Evolutionary conservation across 64 coral and sea anemone genomes (phyloP), one percentile per base, ranked within the genome.

Genomic region (Astreopora myriophthalma): DNA sequence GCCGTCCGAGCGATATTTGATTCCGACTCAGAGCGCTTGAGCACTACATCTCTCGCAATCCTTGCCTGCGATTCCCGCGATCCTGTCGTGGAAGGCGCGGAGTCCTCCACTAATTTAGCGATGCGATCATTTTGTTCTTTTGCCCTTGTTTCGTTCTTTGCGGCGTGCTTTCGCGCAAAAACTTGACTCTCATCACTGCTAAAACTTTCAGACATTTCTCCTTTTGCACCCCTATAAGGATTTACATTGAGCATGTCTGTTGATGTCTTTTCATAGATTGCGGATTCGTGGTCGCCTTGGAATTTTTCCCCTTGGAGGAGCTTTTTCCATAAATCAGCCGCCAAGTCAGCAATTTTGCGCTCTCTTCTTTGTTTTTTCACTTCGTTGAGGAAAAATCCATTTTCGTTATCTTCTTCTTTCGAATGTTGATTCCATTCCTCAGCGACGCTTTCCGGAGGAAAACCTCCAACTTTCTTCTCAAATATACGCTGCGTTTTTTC

Each of bases 291-390:
- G 3, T 83, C 79, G 10, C 17, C 78, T 3, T 82, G 52, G 5
- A 83, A 83, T 83, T 83, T 83, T 83, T 83, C 79, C 1, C 79
- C 79, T 65, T 37, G 51, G 2, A 25, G 9, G 19, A 83, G 57
- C 33, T 83, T 83, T 65, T 83, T 10, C 55, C 79, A 83, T 5
- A 83, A 64, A 83, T 83, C 79, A 33, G 79, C 79, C 0, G 79
- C 79, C 11, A 83, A 65, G 23, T 83, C 31, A 12, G 79, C 79
- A 30, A 64, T 64, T 35, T 83, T 83, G 6, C 26, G 19, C 32
- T 57, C 79, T 8, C 79, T 25, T 64, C 55, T 83, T 12, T 62
- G 1, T 12, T 83, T 83, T 83, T 83, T 57, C 29, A 35, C 19
- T 12, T 83, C 52, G 25, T 32, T 65, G 57, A 83, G 79, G n/a